Evolutionary conservation across 2,113 vertebrate species (phyloP).

Genomic region (Illadopsis cleaveri): DNA sequence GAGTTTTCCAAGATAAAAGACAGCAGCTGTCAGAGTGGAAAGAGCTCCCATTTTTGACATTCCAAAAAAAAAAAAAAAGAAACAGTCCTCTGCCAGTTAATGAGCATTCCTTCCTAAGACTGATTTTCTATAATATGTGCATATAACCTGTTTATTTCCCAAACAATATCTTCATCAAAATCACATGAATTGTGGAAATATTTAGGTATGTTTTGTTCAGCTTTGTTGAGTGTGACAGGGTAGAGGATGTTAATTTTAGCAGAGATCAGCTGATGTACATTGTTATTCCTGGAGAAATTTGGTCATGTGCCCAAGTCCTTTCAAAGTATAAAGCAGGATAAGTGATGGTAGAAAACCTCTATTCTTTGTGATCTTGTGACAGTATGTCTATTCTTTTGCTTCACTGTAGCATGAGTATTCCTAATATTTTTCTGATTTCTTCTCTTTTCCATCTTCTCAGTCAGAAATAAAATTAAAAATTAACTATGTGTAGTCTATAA

Average conservation of each 20-base stretch:
- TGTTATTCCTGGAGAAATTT: slow-evolving; percentile 19
- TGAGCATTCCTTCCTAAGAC: not conserved
- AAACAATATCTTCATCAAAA: not conserved
- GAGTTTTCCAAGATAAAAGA: not conserved
- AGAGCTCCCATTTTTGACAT: not conserved
- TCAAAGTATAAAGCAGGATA: not conserved
- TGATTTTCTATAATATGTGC: not conserved
- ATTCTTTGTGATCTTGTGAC: not conserved
- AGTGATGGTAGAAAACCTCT: not conserved
- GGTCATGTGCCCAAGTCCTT: not conserved
- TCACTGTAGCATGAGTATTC: not conserved
- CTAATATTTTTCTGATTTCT: not conserved
- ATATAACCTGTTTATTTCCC: not conserved
- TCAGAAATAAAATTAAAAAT: not conserved
- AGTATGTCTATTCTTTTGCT: not conserved
- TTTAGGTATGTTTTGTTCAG: not conserved
- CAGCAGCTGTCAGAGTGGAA: not conserved
- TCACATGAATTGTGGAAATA: not conserved
- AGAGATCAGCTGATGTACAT: not conserved
- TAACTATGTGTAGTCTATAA: not conserved
- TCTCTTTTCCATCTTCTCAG: not conserved
- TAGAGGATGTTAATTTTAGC: slow-evolving; percentile 26
- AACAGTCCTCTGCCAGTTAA: not conserved
- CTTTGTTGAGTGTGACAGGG: not conserved
- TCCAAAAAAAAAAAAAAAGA: not conserved